Evolutionary conservation across 35 echinoderm and acorn worm species (phyloP), one percentile per base, ranked within the genome.

Genomic region (Eucidaris tribuloides): DNA sequence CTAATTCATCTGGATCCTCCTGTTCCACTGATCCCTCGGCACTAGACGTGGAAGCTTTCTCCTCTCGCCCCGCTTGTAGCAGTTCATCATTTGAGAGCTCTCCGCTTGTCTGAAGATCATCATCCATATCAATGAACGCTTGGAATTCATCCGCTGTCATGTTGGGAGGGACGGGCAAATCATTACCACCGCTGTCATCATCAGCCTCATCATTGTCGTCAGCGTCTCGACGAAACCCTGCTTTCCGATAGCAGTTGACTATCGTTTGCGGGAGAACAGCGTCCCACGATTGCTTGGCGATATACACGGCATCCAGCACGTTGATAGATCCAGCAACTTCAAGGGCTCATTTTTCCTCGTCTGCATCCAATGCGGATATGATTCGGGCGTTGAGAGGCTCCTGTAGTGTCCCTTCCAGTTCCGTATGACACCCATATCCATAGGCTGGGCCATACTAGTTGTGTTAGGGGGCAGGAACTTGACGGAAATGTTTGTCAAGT

Each of bases 391-490:
- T 66, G 7, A 66, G 62, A 23, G 62, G 31, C 28, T 66, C 31
- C 62, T 66, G 62, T 20, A 66, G 28, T 66, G 62, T 7, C 62
- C 62, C 62, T 66, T 66, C 62, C 62, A 66, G 27, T 66, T 66
- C 62, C 27, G 19, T 7, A 66, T 66, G 31, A 66, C 62, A 13
- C 62, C 62, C 62, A 66, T 66, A 33, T 66, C 62, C 62, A 66
- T 66, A 13, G 62, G 62, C 31, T 66, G 62, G 27, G 31, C 31
- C 31, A 66, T 13, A 66, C 62, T 66, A 13, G 62, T 66, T 66
- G 62, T 66, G 62, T 66, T 66, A 7, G 62, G 62, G 19, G 62
- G 62, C 31, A 66, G 62, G 35, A 20, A 66, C 31, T 66, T 66
- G 7, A 66, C 31, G 20, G 62, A 66, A n/a, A n/a, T 66, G 62